These are phyloP conservation scores for Cryptophagus acutangulus DNA, from an alignment of 2,888 invertebrate species.

Conservation along the genomic window DNA sequence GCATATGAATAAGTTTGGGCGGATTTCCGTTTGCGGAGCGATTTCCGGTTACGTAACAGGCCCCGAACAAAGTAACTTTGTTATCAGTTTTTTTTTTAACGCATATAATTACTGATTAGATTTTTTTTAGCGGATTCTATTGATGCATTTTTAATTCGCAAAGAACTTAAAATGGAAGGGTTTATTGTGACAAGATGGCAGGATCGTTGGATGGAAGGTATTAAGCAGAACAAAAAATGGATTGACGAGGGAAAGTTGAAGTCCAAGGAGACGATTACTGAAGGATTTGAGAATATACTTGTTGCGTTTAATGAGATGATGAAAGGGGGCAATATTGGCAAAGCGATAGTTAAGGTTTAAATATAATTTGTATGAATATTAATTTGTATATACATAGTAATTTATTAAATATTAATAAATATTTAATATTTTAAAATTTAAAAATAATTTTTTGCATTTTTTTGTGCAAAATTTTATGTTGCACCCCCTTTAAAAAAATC, in stretches of 20 bases:
- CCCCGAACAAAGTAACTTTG: too few species aligned
- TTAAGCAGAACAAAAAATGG: conserved; percentile 60
- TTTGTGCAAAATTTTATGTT: too few species aligned
- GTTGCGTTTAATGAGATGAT: conserved; percentile 34
- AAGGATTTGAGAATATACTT: conserved; percentile 53
- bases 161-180: conserved; percentile 33
- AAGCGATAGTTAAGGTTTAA: conserved; percentile 34
- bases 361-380: too few species aligned
- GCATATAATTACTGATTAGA: too few species aligned
- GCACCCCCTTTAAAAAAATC: too few species aligned
- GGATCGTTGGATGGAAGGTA: conserved; percentile 59
- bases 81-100: too few species aligned
- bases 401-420: too few species aligned
- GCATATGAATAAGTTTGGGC: conserved; percentile 62
- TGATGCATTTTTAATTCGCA: too few species aligned
- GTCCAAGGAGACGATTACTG: conserved; percentile 63
- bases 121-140: too few species aligned
- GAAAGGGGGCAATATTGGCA: conserved; percentile 32
- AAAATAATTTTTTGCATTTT: too few species aligned
- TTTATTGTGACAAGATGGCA: conserved; percentile 29
- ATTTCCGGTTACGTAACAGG: conserved; percentile 66
- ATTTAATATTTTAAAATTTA: too few species aligned
- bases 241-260: conserved; percentile 64
- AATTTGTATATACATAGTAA: too few species aligned
- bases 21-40: conserved; percentile 65